Percentiles rank a stretch among this genome's conserved stretches.
phyloP scores from a whole-genome alignment of 2,113 vertebrate species.

The Vanacampus margaritifer region DNA sequence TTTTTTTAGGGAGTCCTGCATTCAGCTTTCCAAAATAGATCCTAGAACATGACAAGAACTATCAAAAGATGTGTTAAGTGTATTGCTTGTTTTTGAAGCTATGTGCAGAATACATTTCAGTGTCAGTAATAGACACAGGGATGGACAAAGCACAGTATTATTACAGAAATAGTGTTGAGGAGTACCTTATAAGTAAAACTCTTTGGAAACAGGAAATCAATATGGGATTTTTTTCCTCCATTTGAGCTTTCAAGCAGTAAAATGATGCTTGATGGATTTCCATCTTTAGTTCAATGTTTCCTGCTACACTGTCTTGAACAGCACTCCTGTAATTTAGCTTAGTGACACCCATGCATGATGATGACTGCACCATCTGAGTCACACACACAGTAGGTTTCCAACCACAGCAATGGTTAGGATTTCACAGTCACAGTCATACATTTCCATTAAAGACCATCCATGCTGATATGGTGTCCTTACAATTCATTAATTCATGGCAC shows the following conservation, averaged over 20 bases:
- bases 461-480: conserved; percentile 3
- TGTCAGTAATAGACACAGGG: not conserved
- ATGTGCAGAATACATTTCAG: not conserved
- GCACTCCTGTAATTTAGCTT: conserved; percentile 14
- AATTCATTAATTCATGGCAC: not conserved
- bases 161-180: conserved; percentile 3
- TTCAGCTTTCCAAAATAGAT: not conserved
- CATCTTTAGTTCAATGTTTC: conserved; percentile 8
- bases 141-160: conserved; percentile 17
- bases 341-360: conserved; percentile 8
- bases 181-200: not conserved
- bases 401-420: conserved; percentile 22
- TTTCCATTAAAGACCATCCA: conserved; percentile 10
- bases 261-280: conserved; percentile 13
- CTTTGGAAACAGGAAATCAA: conserved; percentile 20
- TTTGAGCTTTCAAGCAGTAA: conserved; percentile 34
- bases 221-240: conserved; percentile 13
- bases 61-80: not conserved
- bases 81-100: not conserved
- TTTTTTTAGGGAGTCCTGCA: conserved; percentile 6
- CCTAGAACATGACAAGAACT: not conserved
- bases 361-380: conserved; percentile 26
- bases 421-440: conserved; percentile 22
- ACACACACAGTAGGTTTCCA: conserved; percentile 23
- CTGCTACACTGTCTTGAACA: conserved; percentile 2